Conservation (phyloP, 2,888 invertebrate species). For the Linyphia triangularis region DNA sequence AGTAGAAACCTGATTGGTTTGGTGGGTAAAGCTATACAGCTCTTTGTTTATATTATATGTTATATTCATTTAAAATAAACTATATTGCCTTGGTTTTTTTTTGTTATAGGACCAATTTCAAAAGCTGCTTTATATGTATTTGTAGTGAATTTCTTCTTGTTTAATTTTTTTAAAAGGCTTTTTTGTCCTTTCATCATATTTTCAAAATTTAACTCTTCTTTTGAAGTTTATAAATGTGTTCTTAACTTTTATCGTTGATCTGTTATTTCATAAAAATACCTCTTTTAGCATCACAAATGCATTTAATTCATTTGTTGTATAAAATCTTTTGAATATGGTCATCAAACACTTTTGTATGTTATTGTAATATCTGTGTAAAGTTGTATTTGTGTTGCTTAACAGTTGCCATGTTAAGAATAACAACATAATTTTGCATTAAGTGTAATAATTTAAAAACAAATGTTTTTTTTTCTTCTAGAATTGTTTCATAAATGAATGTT, state of each 20-base stretch:
- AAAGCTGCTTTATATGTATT: neutral
- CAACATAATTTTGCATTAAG: no score
- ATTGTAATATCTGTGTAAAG: neutral
- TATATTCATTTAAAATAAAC: neutral
- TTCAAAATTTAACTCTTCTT: no score
- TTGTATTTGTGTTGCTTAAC: neutral
- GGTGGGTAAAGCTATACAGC: neutral
- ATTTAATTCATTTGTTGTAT: neutral
- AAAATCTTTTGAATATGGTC: neutral
- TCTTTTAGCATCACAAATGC: neutral
- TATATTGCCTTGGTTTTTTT: neutral
- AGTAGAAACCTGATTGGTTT: slow-evolving; percentile 19
- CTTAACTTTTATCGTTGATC: neutral
- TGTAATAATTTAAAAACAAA: no score
- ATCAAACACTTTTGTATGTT: neutral
- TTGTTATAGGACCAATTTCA: neutral
- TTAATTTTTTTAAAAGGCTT: neutral
- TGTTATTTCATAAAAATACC: neutral
- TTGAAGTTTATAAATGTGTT: no score
- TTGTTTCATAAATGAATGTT: no score
- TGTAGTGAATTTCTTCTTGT: neutral
- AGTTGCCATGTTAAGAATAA: no score
- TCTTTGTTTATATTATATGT: neutral
- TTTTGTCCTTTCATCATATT: no score
- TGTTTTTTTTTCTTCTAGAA: no score